phyloP scores from a whole-genome alignment of 2,888 invertebrate genomes.

The Drosophila atroscutellata region DNA sequence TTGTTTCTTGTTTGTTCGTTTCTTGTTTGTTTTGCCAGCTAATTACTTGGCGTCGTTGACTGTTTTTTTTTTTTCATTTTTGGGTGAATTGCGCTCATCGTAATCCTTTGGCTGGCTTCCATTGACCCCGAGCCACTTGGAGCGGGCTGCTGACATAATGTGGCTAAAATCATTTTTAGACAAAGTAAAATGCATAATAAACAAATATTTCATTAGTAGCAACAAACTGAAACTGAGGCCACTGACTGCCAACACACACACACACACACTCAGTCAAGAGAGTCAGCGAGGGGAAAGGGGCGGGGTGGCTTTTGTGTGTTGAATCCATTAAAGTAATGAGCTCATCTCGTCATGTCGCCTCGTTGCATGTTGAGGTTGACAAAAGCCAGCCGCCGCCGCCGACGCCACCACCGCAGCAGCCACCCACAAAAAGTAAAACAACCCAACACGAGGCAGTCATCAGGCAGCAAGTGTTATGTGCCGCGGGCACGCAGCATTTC shows the following conservation, averaged over 20 bases:
- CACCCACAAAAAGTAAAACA: slow-evolving; percentile 7
- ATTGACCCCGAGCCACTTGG: slow-evolving; percentile 42
- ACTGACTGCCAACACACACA: slow-evolving; percentile 20
- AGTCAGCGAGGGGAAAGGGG: background rate
- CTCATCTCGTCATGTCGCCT: slow-evolving; percentile 67
- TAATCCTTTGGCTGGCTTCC: slow-evolving; percentile 39
- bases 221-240: slow-evolving; percentile 39
- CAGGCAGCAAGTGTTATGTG: slow-evolving; percentile 56
- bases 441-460: background rate
- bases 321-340: slow-evolving; percentile 76
- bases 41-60: slow-evolving; percentile 54
- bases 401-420: slow-evolving; percentile 2
- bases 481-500: slow-evolving; percentile 67
- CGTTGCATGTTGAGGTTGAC: slow-evolving; percentile 65
- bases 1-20: slow-evolving; percentile 47
- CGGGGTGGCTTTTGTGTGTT: background rate
- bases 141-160: slow-evolving; percentile 3
- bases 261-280: background rate
- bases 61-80: slow-evolving; percentile 6
- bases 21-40: slow-evolving; percentile 66
- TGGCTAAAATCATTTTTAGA: slow-evolving; percentile 36
- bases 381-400: slow-evolving; percentile 49
- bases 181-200: slow-evolving; percentile 67
- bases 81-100: slow-evolving; percentile 13
- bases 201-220: slow-evolving; percentile 67